Conservation (phyloP, 92 coral and sea anemone genomes). For the Palythoa grandis region DNA sequence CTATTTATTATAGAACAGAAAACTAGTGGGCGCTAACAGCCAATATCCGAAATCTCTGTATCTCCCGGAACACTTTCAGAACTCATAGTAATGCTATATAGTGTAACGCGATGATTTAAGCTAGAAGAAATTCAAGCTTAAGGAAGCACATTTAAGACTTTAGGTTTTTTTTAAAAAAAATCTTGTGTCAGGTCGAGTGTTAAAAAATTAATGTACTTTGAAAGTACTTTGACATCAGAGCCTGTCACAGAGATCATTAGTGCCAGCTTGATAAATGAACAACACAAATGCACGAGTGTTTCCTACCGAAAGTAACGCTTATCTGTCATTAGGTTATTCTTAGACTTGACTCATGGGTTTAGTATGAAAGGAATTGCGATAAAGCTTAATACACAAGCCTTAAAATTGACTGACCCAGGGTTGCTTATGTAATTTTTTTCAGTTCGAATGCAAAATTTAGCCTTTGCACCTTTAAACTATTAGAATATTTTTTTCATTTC, state of each 20-base stretch:
- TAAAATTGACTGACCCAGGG: background rate
- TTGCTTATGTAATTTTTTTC: background rate
- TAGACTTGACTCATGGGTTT: constrained; percentile 1
- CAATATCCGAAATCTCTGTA: background rate
- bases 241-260: background rate
- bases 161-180: too few relatives aligned
- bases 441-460: background rate
- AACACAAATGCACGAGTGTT: background rate
- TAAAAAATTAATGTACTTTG: background rate
- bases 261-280: background rate
- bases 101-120: too few relatives aligned
- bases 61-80: too few relatives aligned
- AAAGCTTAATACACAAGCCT: background rate
- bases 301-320: background rate
- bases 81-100: too few relatives aligned
- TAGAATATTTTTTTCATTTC: background rate
- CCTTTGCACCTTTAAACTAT: background rate
- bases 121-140: background rate
- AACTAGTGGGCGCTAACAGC: background rate
- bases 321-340: constrained; percentile 19
- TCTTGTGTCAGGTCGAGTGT: background rate
- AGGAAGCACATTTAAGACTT: background rate
- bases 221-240: background rate
- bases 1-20: background rate
- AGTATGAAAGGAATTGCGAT: constrained; percentile 23